Percentiles rank a stretch among this genome's conserved stretches.
Conservation (phyloP, 2,113 vertebrate genomes). For the Equus quagga region DNA sequence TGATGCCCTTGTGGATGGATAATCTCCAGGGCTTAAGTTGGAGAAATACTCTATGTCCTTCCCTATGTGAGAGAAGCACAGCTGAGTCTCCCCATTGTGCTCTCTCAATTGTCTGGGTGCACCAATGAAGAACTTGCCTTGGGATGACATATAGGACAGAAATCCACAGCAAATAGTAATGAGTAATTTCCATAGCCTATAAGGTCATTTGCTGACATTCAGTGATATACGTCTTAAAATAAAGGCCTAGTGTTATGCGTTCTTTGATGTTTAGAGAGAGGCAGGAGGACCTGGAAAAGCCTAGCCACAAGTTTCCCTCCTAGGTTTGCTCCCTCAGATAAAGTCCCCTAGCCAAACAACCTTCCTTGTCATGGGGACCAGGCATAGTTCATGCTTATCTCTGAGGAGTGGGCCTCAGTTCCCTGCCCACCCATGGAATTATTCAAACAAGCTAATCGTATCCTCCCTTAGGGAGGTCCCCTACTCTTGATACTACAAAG, state of each 20-base stretch:
- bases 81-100: accelerated
- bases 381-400: not conserved
- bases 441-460: not conserved
- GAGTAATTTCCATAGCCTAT: not conserved
- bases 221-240: not conserved
- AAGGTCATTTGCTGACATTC: not conserved
- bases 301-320: not conserved
- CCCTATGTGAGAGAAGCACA: not conserved
- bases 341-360: not conserved
- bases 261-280: not conserved
- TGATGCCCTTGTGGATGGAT: not conserved
- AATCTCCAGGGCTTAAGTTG: not conserved
- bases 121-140: not conserved
- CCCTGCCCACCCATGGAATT: not conserved
- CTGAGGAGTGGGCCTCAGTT: not conserved
- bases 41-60: not conserved
- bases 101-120: not conserved
- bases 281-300: not conserved
- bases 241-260: not conserved
- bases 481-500: not conserved
- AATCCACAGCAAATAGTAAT: not conserved
- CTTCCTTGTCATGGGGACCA: not conserved
- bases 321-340: not conserved
- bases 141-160: not conserved
- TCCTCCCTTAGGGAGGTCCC: no score